Percentiles rank a stretch among this genome's conserved stretches.
These are phyloP conservation scores for Actenoides hombroni DNA, from an alignment of 2,113 vertebrate genomes.

Conservation along the genomic window DNA sequence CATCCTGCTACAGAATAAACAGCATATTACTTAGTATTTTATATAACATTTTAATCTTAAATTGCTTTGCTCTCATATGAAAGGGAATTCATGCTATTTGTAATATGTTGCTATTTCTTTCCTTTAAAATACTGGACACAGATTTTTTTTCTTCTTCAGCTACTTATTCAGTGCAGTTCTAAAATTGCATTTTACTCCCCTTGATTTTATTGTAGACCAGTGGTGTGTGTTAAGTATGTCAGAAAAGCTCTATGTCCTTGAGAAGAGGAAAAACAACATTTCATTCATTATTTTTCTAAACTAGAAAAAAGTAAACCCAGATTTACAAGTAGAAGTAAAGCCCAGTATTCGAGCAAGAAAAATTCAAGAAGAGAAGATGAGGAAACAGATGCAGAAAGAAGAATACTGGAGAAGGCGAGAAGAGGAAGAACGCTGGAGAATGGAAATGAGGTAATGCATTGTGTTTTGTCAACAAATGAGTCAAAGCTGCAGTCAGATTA, in stretches of 20 bases:
- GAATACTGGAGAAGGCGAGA: slow-evolving; percentile 97
- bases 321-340: slow-evolving; percentile 97
- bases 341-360: slow-evolving; percentile 96
- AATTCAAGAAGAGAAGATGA: slow-evolving; percentile 98
- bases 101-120: neutral
- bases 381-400: slow-evolving; percentile 98
- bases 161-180: neutral
- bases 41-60: neutral
- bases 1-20: neutral
- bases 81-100: neutral
- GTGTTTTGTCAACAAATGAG: neutral
- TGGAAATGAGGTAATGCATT: slow-evolving; percentile 91
- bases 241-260: neutral
- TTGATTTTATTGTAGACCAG: neutral
- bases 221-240: neutral
- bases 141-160: neutral
- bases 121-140: neutral
- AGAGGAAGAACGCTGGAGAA: slow-evolving; percentile 96
- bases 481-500: neutral
- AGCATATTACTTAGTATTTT: neutral
- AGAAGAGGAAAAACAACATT: neutral
- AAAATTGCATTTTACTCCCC: neutral
- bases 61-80: neutral
- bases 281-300: neutral
- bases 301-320: slow-evolving; percentile 98